Percentiles rank a stretch among this genome's conserved stretches.
phyloP scores from a whole-genome alignment of 2,888 invertebrate genomes.

The Xestia rhomboidea region DNA sequence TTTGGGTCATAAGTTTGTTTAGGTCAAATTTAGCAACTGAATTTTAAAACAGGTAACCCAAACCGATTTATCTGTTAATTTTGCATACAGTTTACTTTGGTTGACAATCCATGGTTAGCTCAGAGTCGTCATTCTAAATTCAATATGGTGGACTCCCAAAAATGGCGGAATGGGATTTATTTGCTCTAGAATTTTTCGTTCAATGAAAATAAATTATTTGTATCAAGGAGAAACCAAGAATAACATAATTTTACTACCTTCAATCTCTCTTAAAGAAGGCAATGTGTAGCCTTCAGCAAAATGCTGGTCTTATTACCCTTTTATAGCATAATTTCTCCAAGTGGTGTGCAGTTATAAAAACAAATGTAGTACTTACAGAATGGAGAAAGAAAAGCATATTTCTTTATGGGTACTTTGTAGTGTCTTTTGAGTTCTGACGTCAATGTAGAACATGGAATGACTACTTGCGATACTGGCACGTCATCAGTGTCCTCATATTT shows the following conservation, averaged over 20 bases:
- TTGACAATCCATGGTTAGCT: neutral
- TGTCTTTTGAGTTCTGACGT: constrained; percentile 12
- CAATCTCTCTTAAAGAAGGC: neutral
- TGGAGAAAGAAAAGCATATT: constrained; percentile 25
- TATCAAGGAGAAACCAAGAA: neutral
- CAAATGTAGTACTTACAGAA: constrained; percentile 38
- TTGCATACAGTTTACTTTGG: neutral
- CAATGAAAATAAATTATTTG: neutral
- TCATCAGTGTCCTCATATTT: neutral
- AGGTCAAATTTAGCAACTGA: neutral
- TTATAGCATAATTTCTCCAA: constrained; percentile 46
- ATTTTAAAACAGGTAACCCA: neutral
- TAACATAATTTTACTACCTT: constrained; percentile 1
- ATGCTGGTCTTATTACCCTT: constrained; percentile 16
- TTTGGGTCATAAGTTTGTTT: neutral
- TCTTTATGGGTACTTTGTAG: constrained; percentile 23
- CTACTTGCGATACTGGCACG: neutral
- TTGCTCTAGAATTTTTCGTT: neutral
- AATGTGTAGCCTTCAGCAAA: constrained; percentile 7
- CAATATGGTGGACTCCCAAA: neutral
- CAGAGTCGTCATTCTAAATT: neutral
- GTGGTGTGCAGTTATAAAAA: constrained; percentile 42
- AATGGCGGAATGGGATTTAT: neutral
- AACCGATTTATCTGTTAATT: neutral
- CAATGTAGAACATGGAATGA: neutral